Evolutionary conservation across 2,888 invertebrate species (phyloP).

Genomic region (Mythimna loreyi): DNA sequence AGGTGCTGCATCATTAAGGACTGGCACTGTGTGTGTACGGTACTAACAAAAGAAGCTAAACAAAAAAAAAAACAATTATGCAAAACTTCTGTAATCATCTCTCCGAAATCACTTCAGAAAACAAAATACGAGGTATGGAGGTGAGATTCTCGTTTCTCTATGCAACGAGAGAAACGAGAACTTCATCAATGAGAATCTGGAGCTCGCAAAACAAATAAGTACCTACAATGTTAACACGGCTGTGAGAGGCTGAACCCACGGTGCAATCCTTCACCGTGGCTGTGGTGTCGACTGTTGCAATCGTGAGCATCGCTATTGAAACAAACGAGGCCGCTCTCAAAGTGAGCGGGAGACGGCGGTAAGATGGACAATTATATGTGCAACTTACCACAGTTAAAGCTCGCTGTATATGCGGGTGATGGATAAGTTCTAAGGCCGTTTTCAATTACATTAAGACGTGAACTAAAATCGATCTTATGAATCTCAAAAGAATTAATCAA

Average conservation of each 20-base stretch:
- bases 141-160: neutral
- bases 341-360: neutral
- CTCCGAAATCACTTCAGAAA: neutral
- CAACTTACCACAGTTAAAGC: conserved; percentile 1
- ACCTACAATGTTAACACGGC: neutral
- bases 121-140: neutral
- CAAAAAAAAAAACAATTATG: conserved; percentile 10
- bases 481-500: too few species aligned
- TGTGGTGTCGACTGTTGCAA: neutral
- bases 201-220: neutral
- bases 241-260: neutral
- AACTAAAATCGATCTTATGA: neutral
- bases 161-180: too few species aligned
- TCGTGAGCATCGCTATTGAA: conserved; percentile 2
- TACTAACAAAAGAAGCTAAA: conserved; percentile 7
- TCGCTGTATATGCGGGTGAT: neutral
- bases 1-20: conserved; percentile 2
- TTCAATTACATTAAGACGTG: neutral
- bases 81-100: neutral
- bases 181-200: neutral
- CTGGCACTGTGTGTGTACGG: conserved; percentile 1
- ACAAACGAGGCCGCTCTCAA: conserved; percentile 7
- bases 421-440: neutral
- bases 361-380: neutral
- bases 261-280: neutral